Evolutionary conservation across 2,888 invertebrate species (phyloP).

Genomic region (Trissoscelio sp.): DNA sequence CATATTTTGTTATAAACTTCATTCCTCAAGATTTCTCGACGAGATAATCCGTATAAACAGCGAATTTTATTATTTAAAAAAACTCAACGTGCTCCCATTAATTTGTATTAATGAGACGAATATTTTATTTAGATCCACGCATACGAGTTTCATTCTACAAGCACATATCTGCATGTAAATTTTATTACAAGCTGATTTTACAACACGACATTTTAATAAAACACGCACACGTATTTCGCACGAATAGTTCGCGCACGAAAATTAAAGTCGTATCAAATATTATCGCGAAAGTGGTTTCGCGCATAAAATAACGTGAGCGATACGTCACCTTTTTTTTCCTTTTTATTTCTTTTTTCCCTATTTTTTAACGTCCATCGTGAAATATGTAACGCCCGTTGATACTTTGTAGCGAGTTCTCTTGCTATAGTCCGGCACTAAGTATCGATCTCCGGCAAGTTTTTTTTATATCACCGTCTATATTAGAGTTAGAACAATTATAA

Average conservation of each 20-base stretch:
- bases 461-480: constrained; percentile 53
- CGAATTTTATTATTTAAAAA: constrained; percentile 40
- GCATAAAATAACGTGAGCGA: constrained; percentile 36
- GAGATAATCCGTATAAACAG: constrained; percentile 23
- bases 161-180: constrained; percentile 65
- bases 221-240: constrained; percentile 62
- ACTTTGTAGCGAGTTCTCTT: constrained; percentile 50
- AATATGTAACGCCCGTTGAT: constrained; percentile 41
- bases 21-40: background rate
- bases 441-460: constrained; percentile 39
- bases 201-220: constrained; percentile 66
- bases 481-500: constrained; percentile 57
- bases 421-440: constrained; percentile 52
- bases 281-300: constrained; percentile 43
- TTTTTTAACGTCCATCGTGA: constrained; percentile 44
- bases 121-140: constrained; percentile 65
- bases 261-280: constrained; percentile 47
- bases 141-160: constrained; percentile 50
- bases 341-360: constrained; percentile 16
- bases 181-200: constrained; percentile 67
- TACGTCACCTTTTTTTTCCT: constrained; percentile 32
- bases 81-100: constrained; percentile 45
- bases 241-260: constrained; percentile 58
- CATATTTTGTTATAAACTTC: constrained; percentile 11
- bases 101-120: constrained; percentile 64